phyloP scores from a whole-genome alignment of 2,888 invertebrate species.

The Athalia cordata region DNA sequence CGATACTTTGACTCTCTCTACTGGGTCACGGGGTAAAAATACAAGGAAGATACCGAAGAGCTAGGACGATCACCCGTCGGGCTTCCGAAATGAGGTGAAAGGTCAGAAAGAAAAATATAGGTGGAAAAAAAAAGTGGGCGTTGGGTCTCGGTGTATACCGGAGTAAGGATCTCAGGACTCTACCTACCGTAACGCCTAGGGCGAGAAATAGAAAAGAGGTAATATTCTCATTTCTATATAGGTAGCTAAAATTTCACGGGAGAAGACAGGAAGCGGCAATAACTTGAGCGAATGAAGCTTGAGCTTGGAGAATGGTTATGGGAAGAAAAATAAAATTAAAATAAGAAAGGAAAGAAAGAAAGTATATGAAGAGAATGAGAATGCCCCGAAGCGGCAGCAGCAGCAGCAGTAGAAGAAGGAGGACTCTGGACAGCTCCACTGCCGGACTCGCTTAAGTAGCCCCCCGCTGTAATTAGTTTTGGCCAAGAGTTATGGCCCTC shows the following conservation, averaged over 20 bases:
- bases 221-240: neutral
- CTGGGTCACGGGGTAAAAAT: neutral
- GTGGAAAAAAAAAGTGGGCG: too few species aligned
- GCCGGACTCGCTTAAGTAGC: conserved; percentile 59
- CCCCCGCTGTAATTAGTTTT: conserved; percentile 65
- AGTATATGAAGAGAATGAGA: neutral
- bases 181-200: too few species aligned
- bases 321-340: too few species aligned
- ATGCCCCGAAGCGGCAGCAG: too few species aligned
- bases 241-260: neutral
- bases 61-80: neutral
- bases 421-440: conserved; percentile 16
- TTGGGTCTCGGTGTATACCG: too few species aligned
- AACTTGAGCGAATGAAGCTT: neutral
- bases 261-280: neutral
- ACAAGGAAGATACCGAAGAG: neutral
- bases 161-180: too few species aligned
- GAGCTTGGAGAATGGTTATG: conserved; percentile 10
- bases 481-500: conserved; percentile 60
- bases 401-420: neutral
- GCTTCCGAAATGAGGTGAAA: conserved; percentile 8
- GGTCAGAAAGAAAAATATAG: conserved; percentile 15
- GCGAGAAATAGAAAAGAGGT: too few species aligned
- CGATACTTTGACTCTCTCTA: too few species aligned
- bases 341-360: neutral